Base-by-base conservation (phyloP, 2,888 invertebrate genomes). In the Palloptera scutellata region DNA sequence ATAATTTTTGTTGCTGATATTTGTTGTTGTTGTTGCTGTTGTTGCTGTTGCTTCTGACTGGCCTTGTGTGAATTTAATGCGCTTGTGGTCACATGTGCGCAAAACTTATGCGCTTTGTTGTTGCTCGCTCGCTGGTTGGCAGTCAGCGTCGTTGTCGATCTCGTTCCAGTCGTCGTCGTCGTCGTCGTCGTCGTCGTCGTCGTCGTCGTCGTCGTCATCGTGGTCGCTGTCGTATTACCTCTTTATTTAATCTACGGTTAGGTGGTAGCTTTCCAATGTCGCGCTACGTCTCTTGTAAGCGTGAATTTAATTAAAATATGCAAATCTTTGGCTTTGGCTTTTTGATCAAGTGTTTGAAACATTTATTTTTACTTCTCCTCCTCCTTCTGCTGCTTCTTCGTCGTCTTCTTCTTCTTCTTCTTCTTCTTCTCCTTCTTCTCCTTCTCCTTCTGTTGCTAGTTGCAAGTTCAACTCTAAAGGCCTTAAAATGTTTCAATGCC, bases 241-340 rank as follows among this genome's bases (percentile, higher is more conserved):
- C 54, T 54, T 54, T 54, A 19, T 54, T 19, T 20, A 54, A 19
- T 8, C 19, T n/a, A 19, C 19, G 12, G 12, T 8, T 19, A 19
- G 54, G 30, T 30, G 6, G 10, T 58, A 51, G 48, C 20, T 41
- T 15, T 54, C 17, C n/a, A 15, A 15, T 55, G 61, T 51, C 42
- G 43, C 20, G 11, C 41, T 19, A 42, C 62, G 62, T 61, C 61
- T 61, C 76, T 76, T 76, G 76, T 76, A 77, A 78, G 79, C 79
- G 81, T 77, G 83, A 82, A 82, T 83, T 83, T 83, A 83, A 83
- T 83, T 83, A 83, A 83, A 83, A 83, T 83, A 83, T 83, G 83
- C 83, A 83, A 83, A 83, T 83, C 82, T 30, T 30, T 30, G 30
- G 82, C 78, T 79, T 76, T 82, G 83, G 83, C 82, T 81, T 82